Percentiles rank a stretch among this genome's conserved stretches.
phyloP scores from a whole-genome alignment of 2,888 invertebrate genomes.

The Ormyrus nitidulus region DNA sequence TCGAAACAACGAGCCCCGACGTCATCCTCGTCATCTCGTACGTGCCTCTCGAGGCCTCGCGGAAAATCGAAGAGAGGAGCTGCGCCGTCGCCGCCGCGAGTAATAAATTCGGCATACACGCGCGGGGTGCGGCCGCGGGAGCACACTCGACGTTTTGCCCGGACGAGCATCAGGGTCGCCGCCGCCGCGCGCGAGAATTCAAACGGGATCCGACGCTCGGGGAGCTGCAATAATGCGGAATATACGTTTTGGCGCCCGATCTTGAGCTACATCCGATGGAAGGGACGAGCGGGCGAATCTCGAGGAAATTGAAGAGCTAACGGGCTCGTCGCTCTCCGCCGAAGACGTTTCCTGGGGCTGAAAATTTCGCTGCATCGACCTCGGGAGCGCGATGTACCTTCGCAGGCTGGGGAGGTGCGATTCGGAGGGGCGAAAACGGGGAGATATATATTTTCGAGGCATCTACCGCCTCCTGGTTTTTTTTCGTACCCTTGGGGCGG shows the following conservation, averaged over 20 bases:
- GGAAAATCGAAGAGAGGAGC: background rate
- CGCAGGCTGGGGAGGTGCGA: background rate
- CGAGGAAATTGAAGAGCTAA: conserved; percentile 53
- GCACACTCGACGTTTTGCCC: conserved; percentile 8
- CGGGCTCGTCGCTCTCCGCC: conserved; percentile 25
- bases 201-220: conserved; percentile 37
- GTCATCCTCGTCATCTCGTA: conserved; percentile 17
- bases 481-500: too few relatives aligned
- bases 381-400: background rate
- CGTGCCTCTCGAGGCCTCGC: conserved; percentile 12
- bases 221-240: conserved; percentile 26
- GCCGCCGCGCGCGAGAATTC: conserved; percentile 17
- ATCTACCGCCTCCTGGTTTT: background rate
- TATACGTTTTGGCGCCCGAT: conserved; percentile 12
- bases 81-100: conserved; percentile 4
- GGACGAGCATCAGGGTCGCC: background rate
- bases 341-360: background rate
- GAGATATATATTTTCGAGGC: background rate
- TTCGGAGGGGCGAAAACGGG: background rate
- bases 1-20: conserved; percentile 24
- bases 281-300: conserved; percentile 25
- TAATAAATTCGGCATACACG: conserved; percentile 37
- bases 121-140: background rate
- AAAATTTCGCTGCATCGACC: conserved; percentile 24
- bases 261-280: background rate